Evolutionary conservation across 2,797 vertebrate genomes (phyloP).

Genomic region (Tangara arthus): DNA sequence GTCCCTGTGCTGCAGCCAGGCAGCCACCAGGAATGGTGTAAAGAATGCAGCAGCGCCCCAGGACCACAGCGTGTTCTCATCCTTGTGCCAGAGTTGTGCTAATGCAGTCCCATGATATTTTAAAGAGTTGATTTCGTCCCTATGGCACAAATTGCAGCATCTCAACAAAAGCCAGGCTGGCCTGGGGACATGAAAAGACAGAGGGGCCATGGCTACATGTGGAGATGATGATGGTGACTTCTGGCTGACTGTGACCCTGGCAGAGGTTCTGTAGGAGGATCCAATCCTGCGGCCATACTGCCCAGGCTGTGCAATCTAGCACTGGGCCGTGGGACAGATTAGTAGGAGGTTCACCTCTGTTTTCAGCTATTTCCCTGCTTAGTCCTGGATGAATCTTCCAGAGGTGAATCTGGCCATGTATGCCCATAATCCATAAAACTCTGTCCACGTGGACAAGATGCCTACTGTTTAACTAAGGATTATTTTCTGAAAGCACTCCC

Average conservation of each 20-base stretch:
- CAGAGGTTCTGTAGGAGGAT: not conserved
- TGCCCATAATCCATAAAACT: not conserved
- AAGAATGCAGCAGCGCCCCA: not conserved
- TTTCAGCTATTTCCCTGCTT: not conserved
- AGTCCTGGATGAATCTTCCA: not conserved
- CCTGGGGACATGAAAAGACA: not conserved
- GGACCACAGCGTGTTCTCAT: not conserved
- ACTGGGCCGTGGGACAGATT: not conserved
- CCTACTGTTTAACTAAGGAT: not conserved
- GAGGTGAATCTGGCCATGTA: not conserved
- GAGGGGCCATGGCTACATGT: accelerated
- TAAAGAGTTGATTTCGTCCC: not conserved
- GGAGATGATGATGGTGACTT: not conserved
- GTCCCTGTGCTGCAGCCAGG: not conserved
- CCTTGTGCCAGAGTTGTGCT: not conserved
- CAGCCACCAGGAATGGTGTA: not conserved
- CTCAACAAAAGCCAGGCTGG: not conserved
- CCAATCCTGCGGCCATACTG: not conserved
- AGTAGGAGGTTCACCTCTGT: not conserved
- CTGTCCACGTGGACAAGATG: not conserved
- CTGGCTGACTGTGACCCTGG: not conserved
- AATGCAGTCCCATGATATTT: not conserved
- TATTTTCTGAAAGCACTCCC: not conserved
- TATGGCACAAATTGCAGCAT: not conserved
- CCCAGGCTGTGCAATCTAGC: not conserved